These are phyloP conservation scores for Luperina nickerlii DNA, from an alignment of 2,888 invertebrate genomes.

Conservation along the genomic window DNA sequence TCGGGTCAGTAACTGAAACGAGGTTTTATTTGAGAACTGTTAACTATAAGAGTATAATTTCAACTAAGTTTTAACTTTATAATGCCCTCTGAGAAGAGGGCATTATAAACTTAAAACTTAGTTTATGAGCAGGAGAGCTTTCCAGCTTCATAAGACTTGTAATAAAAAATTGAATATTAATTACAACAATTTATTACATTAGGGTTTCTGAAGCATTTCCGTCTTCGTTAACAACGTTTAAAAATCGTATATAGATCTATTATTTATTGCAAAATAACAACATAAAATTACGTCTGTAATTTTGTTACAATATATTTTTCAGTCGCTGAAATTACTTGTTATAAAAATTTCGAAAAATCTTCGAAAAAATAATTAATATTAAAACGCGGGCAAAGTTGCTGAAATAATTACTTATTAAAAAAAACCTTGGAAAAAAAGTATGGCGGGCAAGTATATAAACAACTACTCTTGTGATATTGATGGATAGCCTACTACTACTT, in stretches of 20 bases:
- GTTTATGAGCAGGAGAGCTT: conserved; percentile 11
- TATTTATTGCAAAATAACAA: not conserved
- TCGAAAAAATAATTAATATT: not conserved
- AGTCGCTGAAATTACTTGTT: not conserved
- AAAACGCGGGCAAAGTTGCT: not conserved
- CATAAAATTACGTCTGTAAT: not conserved
- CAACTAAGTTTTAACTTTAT: conserved; percentile 29
- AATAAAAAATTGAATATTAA: too few species aligned
- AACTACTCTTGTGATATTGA: conserved; percentile 47
- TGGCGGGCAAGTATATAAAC: conserved; percentile 1
- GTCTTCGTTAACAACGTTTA: not conserved
- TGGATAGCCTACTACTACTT: conserved; percentile 63
- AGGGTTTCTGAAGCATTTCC: not conserved
- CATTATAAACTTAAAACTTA: too few species aligned
- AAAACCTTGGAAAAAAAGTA: not conserved
- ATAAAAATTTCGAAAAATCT: not conserved
- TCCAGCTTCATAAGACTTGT: not conserved
- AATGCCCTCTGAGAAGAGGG: not conserved
- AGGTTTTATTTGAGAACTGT: conserved; percentile 33
- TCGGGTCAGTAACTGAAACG: conserved; percentile 44
- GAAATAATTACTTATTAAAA: not conserved
- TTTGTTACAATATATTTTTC: not conserved
- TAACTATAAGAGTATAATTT: conserved; percentile 27
- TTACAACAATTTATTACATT: conserved; percentile 17
- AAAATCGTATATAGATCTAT: not conserved